Conservation (phyloP, 2,888 invertebrate species). For the Tipula unca region DNA sequence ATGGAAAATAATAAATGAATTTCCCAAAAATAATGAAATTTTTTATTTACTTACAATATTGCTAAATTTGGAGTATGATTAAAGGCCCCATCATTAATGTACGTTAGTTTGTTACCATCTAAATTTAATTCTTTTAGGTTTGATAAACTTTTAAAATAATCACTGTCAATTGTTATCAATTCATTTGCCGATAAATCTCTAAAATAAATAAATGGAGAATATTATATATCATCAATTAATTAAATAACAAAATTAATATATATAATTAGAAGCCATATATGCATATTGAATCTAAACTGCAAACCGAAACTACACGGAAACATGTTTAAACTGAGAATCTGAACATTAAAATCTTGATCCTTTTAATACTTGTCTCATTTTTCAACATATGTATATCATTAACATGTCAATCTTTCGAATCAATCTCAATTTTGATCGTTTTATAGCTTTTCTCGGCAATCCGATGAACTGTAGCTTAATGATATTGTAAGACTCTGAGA, state of each 20-base stretch:
- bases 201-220: not conserved
- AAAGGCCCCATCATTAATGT: conserved; percentile 67
- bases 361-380: too few relatives aligned
- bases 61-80: conserved; percentile 60
- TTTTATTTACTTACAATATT: conserved; percentile 47
- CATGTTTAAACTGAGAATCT: too few relatives aligned
- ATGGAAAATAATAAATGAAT: conserved; percentile 27
- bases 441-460: too few relatives aligned
- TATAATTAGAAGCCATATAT: not conserved
- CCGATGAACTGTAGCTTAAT: too few relatives aligned
- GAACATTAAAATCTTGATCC: too few relatives aligned
- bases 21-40: conserved; percentile 23
- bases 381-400: too few relatives aligned
- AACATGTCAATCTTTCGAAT: too few relatives aligned
- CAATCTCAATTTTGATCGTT: too few relatives aligned
- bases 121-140: conserved; percentile 61
- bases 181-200: conserved; percentile 69
- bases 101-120: conserved; percentile 62
- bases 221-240: too few relatives aligned
- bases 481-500: too few relatives aligned
- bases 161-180: conserved; percentile 41
- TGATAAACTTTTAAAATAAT: conserved; percentile 56
- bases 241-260: not conserved
- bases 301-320: too few relatives aligned
- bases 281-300: too few relatives aligned